These are phyloP conservation scores for Tortrix viridana DNA, from an alignment of 2,888 invertebrate species.

Conservation along the genomic window DNA sequence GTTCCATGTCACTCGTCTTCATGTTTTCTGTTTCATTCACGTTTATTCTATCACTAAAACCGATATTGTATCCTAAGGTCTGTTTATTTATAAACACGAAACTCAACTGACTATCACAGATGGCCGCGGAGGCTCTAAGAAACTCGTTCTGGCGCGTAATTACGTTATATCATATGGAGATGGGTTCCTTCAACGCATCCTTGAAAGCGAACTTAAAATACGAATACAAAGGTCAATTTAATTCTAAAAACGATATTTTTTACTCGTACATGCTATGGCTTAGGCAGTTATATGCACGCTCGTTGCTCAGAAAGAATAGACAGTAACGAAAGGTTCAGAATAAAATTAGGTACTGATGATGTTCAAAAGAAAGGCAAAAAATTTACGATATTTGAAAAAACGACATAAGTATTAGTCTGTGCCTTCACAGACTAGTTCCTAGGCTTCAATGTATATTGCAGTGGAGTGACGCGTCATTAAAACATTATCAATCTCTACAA, in stretches of 20 bases:
- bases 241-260: slow-evolving; percentile 1
- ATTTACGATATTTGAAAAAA: too few species aligned
- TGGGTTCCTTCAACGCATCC: slow-evolving; percentile 39
- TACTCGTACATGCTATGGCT: background rate
- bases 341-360: too few species aligned
- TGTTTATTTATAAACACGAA: slow-evolving; percentile 54
- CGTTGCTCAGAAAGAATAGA: too few species aligned
- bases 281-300: background rate
- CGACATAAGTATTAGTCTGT: too few species aligned
- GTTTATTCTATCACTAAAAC: slow-evolving; percentile 4
- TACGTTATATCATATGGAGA: slow-evolving; percentile 21
- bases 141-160: slow-evolving; percentile 49
- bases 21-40: slow-evolving; percentile 10
- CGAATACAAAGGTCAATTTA: slow-evolving; percentile 40
- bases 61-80: slow-evolving; percentile 37
- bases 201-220: slow-evolving; percentile 41
- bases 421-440: too few species aligned
- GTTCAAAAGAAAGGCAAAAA: too few species aligned
- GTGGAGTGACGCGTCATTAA: too few species aligned
- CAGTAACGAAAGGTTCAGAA: too few species aligned
- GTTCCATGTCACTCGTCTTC: slow-evolving; percentile 23
- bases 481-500: too few species aligned
- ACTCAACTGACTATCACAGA: slow-evolving; percentile 46
- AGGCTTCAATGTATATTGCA: too few species aligned
- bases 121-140: slow-evolving; percentile 41